phyloP scores from a whole-genome alignment of 1,140 invertebrate species.

The Adoxophyes honmai region DNA sequence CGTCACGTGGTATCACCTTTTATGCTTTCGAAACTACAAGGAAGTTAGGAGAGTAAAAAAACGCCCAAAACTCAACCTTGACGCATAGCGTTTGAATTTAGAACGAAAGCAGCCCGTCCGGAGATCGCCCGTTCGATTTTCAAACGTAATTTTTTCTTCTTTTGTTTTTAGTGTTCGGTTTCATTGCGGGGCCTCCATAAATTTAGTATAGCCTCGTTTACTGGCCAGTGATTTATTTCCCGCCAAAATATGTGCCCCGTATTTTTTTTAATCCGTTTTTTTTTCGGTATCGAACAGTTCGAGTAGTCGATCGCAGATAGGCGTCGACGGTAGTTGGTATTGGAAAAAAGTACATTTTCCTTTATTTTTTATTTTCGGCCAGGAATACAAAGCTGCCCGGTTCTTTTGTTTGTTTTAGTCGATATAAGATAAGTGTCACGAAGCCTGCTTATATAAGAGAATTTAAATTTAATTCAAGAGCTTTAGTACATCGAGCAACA shows the following conservation, averaged over 20 bases:
- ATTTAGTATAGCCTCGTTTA: slow-evolving; percentile 65
- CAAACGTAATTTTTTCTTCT: slow-evolving; percentile 45
- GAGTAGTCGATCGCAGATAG: slow-evolving; percentile 71
- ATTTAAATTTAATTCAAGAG: too few species aligned
- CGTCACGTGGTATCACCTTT: slow-evolving; percentile 58
- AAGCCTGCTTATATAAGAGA: slow-evolving; percentile 12
- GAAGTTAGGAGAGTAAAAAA: not conserved
- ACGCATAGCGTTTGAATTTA: not conserved
- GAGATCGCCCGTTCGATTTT: slow-evolving; percentile 21
- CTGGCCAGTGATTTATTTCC: slow-evolving; percentile 68
- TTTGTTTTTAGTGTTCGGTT: slow-evolving; percentile 44
- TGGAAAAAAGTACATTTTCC: slow-evolving; percentile 37
- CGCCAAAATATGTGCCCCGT: slow-evolving; percentile 68
- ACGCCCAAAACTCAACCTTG: not conserved
- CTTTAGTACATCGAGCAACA: too few species aligned
- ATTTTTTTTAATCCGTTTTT: slow-evolving; percentile 49
- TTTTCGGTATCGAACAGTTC: slow-evolving; percentile 62
- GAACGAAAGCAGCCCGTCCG: not conserved
- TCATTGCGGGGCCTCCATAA: slow-evolving; percentile 56
- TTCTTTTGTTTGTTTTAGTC: slow-evolving; percentile 45
- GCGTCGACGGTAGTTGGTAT: slow-evolving; percentile 67
- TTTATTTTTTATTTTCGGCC: slow-evolving; percentile 48
- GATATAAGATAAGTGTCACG: slow-evolving; percentile 63
- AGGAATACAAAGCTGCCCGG: slow-evolving; percentile 52
- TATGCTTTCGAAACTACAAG: slow-evolving; percentile 20